A percentile compares a stretch with the other conserved stretches of the same genome.
Evolutionary conservation across 2,113 vertebrate species (phyloP).

Genomic region (Phoxinus phoxinus): DNA sequence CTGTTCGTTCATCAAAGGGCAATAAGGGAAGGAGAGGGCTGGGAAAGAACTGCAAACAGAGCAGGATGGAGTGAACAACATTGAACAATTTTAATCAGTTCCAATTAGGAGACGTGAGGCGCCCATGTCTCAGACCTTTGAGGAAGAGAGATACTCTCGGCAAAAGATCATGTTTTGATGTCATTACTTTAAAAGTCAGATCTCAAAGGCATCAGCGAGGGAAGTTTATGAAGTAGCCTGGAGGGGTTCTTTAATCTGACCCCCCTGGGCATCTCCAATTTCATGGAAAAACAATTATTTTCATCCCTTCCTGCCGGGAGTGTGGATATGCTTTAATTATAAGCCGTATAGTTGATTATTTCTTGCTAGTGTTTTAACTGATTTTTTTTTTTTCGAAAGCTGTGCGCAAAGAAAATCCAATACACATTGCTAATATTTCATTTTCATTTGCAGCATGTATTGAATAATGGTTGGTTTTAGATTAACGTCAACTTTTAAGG

Average conservation of each 20-base stretch:
- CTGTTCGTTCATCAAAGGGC: neutral
- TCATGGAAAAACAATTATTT: constrained; percentile 29
- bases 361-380: constrained; percentile 14
- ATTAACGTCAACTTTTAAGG: constrained; percentile 30
- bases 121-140: neutral
- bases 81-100: constrained; percentile 21
- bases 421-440: constrained; percentile 7
- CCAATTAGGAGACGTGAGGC: constrained; percentile 19
- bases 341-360: constrained; percentile 13
- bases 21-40: neutral
- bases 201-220: neutral
- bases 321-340: constrained; percentile 34
- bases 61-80: neutral
- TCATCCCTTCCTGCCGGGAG: neutral
- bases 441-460: constrained; percentile 7
- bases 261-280: constrained; percentile 24
- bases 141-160: constrained; percentile 8
- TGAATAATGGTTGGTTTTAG: constrained; percentile 36
- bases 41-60: neutral
- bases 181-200: constrained; percentile 35
- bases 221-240: constrained; percentile 27
- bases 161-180: constrained; percentile 37
- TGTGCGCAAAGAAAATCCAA: neutral
- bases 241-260: constrained; percentile 26
- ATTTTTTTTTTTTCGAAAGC: constrained; percentile 15